Conservation (phyloP, 2,113 vertebrate genomes). For the Python bivittatus region DNA sequence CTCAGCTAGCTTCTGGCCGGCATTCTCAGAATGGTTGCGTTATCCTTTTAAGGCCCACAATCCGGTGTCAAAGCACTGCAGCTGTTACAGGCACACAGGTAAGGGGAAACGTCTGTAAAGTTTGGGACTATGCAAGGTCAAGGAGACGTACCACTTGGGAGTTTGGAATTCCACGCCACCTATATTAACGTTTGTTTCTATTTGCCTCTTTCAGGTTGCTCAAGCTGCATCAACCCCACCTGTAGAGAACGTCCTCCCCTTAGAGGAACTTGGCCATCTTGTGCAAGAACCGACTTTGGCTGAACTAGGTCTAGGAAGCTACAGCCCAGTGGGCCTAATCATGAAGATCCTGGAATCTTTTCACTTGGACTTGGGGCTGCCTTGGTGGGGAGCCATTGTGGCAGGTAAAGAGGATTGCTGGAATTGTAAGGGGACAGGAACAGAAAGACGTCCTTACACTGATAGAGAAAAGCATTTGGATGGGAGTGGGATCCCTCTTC, state of each 20-base stretch:
- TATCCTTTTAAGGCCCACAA: neutral
- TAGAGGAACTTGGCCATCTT: conserved; percentile 57
- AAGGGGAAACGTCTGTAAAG: neutral
- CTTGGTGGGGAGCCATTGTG: conserved; percentile 93
- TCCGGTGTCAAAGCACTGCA: conserved; percentile 54
- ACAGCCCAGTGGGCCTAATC: conserved; percentile 84
- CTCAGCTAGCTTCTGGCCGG: neutral
- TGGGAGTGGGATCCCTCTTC: too few relatives aligned
- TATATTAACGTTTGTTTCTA: neutral
- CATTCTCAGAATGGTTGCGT: neutral
- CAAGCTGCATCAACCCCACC: conserved; percentile 54
- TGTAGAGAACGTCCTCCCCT: conserved; percentile 59
- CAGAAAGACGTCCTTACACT: neutral
- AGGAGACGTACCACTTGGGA: neutral
- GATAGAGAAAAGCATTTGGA: too few relatives aligned
- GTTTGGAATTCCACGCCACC: neutral
- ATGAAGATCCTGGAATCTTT: conserved; percentile 84
- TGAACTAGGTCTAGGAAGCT: conserved; percentile 80
- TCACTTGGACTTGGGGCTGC: conserved; percentile 81
- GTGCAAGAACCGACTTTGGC: conserved; percentile 72
- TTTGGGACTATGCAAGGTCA: neutral
- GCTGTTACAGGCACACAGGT: conserved; percentile 56
- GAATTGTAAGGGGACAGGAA: neutral
- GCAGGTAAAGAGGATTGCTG: conserved; percentile 69
- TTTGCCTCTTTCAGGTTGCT: conserved; percentile 45